Evolutionary conservation across 2,113 vertebrate species (phyloP).

Genomic region (Microtus montanus): DNA sequence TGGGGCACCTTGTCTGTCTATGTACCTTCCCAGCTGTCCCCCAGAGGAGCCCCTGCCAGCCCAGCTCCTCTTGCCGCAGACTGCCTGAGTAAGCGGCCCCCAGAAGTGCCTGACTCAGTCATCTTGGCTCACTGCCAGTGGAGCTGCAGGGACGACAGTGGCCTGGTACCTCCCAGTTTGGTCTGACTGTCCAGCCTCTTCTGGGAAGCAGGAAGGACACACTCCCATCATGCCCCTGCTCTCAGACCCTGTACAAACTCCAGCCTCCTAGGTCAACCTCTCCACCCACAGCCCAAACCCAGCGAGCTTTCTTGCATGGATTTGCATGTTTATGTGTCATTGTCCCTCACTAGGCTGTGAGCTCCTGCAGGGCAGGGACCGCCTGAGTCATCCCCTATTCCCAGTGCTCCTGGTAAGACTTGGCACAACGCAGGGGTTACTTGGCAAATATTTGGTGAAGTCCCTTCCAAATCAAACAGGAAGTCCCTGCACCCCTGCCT

Average conservation of each 20-base stretch:
- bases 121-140: constrained; percentile 49
- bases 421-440: neutral
- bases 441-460: constrained; percentile 44
- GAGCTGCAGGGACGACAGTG: constrained; percentile 46
- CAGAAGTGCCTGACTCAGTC: constrained; percentile 65
- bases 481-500: neutral
- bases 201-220: neutral
- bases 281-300: neutral
- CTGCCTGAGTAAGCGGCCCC: constrained; percentile 58
- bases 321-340: neutral
- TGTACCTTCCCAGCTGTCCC: neutral
- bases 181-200: neutral
- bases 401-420: neutral
- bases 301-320: neutral
- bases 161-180: constrained; percentile 28
- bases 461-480: neutral
- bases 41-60: neutral
- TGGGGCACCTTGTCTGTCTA: neutral
- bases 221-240: neutral
- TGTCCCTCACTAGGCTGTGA: neutral
- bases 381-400: constrained; percentile 57
- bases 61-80: neutral
- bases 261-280: neutral
- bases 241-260: neutral
- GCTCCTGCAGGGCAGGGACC: neutral